Conservation (phyloP, 2,113 vertebrate species). For the Protomyctophum bolini region DNA sequence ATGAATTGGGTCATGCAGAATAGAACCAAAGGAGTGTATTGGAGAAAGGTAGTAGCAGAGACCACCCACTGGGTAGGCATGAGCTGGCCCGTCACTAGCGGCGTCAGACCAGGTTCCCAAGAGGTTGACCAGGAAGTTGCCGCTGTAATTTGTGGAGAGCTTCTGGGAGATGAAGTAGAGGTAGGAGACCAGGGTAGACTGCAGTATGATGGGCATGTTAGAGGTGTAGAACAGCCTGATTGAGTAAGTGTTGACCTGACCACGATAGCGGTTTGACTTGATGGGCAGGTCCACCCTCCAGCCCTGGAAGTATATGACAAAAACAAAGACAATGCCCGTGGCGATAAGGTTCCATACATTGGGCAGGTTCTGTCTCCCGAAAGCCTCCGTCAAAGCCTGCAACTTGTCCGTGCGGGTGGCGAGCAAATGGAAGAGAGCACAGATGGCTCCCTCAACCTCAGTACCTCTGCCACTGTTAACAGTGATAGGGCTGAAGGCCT, state of each 20-base stretch:
- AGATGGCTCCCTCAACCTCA: conserved; percentile 98
- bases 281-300: conserved; percentile 98
- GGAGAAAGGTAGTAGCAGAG: conserved; percentile 98
- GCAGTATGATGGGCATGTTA: conserved; percentile 99
- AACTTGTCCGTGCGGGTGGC: conserved; percentile 98
- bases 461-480: conserved; percentile 98
- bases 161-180: conserved; percentile 98
- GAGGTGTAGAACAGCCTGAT: conserved; percentile 99
- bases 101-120: conserved; percentile 98
- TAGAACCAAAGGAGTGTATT: conserved; percentile 93
- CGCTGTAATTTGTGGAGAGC: conserved; percentile 97
- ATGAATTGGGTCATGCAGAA: conserved; percentile 95
- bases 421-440: conserved; percentile 96
- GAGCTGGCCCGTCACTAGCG: conserved; percentile 89
- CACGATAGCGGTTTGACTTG: conserved; percentile 97
- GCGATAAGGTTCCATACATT: conserved; percentile 99
- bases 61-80: conserved; percentile 95
- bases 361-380: conserved; percentile 98
- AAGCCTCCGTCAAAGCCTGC: conserved; percentile 94
- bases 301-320: conserved; percentile 99
- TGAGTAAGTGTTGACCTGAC: conserved; percentile 98
- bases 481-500: conserved; percentile 97
- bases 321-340: conserved; percentile 96
- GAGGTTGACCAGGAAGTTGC: conserved; percentile 95
- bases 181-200: conserved; percentile 97